Base-by-base conservation (phyloP, 2,113 vertebrate genomes). In the Balaeniceps rex region DNA sequence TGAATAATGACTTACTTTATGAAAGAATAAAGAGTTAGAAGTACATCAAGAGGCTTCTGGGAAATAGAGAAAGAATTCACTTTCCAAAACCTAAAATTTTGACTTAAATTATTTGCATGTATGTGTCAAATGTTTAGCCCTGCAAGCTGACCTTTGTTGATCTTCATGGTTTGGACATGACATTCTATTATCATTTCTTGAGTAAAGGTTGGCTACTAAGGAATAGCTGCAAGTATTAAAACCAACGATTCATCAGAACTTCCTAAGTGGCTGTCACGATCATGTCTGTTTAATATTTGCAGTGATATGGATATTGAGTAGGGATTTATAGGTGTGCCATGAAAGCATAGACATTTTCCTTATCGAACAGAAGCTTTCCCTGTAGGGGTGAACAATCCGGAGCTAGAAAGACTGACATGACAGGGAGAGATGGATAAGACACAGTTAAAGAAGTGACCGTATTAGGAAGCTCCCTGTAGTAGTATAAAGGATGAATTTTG, bases 1-100 rank as follows among this genome's bases (percentile, higher is more conserved):
- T 89, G 90, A 96, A 71, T 90, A 96, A 97, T 96, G 95, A 82
- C 65, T 94, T 95, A 90, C 57, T 36, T 60, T 82, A 64, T 11
- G 58, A 72, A 88, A 87, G 42, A 72, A 40, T 29, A 94, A 68
- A 87, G 49, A 95, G 90, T 82, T 82, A 72, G 11, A 88, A 92
- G 19, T 31, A 86, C 24, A 54, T 51, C 31, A 31, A 64, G 65
- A 90, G 42, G 47, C 7, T 86, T 90, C 85, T 90, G 88, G 77
- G 46, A 95, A 97, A 90, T 1, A 24, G 3, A 51, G 38, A 88
- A 88, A 61, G 22, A 94, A 88, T 61, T 96, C 8, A 14, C 19
- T 93, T 94, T 83, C 38, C 51, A 61, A 95, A 91, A n/a, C 33
- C 28, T 83, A 49, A 78, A 86, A 90, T 74, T 95, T 44, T 76